phyloP scores from a whole-genome alignment of 2,113 vertebrate species.

The Zosterops lateralis region DNA sequence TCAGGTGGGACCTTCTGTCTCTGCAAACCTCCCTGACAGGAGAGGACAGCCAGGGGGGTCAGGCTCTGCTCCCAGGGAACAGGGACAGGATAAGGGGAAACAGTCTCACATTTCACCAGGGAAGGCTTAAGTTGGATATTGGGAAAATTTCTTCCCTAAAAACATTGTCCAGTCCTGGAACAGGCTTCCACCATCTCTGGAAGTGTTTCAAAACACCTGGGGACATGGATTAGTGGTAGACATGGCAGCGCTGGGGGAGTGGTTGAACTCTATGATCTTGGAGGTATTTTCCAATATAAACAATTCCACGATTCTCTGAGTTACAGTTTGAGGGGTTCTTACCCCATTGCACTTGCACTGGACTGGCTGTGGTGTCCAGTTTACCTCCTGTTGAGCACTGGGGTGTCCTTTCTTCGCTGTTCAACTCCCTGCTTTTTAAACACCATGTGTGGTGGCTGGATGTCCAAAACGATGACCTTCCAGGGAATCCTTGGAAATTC shows the following conservation, averaged over 20 bases:
- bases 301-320: neutral
- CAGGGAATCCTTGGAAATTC: neutral
- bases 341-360: fast-evolving
- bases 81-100: neutral
- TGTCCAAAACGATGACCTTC: neutral
- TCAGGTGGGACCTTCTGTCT: neutral
- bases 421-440: neutral
- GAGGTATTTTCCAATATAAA: neutral
- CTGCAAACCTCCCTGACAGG: neutral
- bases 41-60: fast-evolving
- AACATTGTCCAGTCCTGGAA: neutral
- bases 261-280: neutral
- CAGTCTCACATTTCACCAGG: fast-evolving
- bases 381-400: neutral
- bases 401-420: neutral
- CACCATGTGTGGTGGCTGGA: fast-evolving
- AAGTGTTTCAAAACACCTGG: neutral
- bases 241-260: fast-evolving
- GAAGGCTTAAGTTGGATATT: neutral
- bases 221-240: neutral
- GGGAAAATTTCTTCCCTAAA: neutral
- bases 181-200: neutral
- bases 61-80: neutral
- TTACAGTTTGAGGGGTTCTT: neutral
- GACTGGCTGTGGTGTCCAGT: neutral